A percentile compares a stretch with the other conserved stretches of the same genome.
Evolutionary conservation across 2,113 vertebrate species (phyloP).

Genomic region (Oceanodroma tethys): DNA sequence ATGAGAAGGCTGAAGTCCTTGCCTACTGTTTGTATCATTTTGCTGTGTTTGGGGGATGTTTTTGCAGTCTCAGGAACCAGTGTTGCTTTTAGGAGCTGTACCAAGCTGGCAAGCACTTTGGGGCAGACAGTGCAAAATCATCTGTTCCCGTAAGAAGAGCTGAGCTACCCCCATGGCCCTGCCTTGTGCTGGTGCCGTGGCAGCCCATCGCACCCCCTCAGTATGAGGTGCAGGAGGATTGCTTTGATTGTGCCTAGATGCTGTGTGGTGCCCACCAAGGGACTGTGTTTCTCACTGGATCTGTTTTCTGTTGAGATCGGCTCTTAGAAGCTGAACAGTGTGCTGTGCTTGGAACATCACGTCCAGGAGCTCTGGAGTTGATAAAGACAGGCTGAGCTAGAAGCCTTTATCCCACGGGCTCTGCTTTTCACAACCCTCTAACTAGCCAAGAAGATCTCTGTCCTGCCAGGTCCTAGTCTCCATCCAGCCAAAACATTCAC

Average conservation of each 20-base stretch:
- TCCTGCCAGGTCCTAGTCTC: neutral
- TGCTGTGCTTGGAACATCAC: neutral
- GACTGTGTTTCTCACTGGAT: neutral
- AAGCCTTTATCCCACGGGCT: neutral
- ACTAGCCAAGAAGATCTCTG: neutral
- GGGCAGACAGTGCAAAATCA: neutral
- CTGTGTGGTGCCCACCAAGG: neutral
- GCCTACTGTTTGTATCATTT: neutral
- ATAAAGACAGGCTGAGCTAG: neutral
- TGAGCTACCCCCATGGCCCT: neutral
- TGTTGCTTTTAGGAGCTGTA: neutral
- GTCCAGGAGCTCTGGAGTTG: neutral
- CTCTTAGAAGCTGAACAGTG: neutral
- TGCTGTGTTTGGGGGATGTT: neutral
- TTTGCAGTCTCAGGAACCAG: neutral
- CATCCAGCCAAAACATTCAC: neutral
- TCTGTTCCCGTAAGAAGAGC: neutral
- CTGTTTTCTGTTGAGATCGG: neutral
- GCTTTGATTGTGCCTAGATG: neutral
- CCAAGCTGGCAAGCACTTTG: neutral
- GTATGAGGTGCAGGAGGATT: neutral
- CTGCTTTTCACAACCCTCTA: neutral
- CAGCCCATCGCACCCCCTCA: rapidly evolving
- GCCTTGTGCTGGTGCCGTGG: neutral
- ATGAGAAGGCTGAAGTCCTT: neutral